A percentile compares a stretch with the other conserved stretches of the same genome.
These are phyloP conservation scores for Montipora capricornis DNA, from an alignment of 64 coral and sea anemone genomes.

Conservation along the genomic window DNA sequence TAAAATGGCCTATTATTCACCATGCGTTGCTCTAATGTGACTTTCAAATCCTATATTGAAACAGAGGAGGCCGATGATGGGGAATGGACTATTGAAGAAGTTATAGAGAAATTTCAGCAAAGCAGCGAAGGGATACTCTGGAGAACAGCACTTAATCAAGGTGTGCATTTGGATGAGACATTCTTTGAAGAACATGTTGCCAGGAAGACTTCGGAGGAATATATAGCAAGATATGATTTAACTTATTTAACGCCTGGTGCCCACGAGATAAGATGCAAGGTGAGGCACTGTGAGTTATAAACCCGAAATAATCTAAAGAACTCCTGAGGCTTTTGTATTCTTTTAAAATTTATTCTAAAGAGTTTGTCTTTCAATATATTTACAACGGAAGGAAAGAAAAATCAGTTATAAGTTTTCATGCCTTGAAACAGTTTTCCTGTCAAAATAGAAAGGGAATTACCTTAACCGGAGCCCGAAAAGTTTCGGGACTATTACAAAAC, in stretches of 20 bases:
- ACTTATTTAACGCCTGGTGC: neutral
- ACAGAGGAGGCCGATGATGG: neutral
- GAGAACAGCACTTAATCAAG: neutral
- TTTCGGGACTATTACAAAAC: no score
- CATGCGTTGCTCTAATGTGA: no score
- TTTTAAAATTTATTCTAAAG: no score
- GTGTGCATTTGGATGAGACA: neutral
- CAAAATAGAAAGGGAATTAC: no score
- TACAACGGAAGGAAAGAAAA: no score
- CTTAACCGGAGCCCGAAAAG: no score
- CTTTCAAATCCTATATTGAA: neutral
- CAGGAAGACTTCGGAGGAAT: neutral
- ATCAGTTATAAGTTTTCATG: no score
- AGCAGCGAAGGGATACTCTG: neutral
- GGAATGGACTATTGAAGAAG: neutral
- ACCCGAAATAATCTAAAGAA: no score
- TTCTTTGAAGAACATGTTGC: neutral
- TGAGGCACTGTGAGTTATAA: neutral
- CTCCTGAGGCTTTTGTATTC: no score
- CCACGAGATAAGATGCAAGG: neutral
- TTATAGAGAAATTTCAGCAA: neutral
- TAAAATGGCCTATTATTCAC: no score
- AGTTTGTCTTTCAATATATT: no score
- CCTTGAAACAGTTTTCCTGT: no score
- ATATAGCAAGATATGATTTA: slow-evolving; percentile 27